A percentile compares a stretch with the other conserved stretches of the same genome.
phyloP scores from a whole-genome alignment of 2,888 invertebrate genomes.

The Aphodius granarius region DNA sequence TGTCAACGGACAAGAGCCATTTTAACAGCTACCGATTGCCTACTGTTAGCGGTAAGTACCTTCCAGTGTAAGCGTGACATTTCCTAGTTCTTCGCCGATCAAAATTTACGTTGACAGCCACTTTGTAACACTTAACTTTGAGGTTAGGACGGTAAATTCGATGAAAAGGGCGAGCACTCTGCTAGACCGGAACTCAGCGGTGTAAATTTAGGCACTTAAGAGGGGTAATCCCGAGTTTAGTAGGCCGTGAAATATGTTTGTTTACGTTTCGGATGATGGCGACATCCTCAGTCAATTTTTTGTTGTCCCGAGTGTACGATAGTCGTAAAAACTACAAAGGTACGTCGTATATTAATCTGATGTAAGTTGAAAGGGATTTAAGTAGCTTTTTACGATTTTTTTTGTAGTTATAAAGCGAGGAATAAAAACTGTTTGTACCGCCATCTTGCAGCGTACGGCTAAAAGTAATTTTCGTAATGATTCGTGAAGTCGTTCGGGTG shows the following conservation, averaged over 20 bases:
- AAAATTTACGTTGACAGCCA: neutral
- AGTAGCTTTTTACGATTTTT: neutral
- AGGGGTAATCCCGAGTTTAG: neutral
- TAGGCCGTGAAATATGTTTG: neutral
- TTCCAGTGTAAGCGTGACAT: neutral
- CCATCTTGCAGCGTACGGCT: neutral
- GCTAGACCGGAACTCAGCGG: neutral
- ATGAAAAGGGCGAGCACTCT: neutral
- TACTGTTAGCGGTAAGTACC: neutral
- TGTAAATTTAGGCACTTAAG: neutral
- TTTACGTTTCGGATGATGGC: neutral
- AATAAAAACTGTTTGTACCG: neutral
- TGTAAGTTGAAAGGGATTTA: neutral
- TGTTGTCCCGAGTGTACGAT: neutral
- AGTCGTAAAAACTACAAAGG: neutral
- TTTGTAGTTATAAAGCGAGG: neutral
- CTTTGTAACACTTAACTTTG: neutral
- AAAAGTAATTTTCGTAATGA: neutral
- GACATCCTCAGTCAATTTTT: neutral
- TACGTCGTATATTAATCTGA: neutral
- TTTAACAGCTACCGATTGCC: neutral
- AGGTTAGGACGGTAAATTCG: neutral
- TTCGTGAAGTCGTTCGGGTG: neutral
- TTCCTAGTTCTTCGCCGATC: neutral
- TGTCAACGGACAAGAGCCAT: neutral